Percentiles rank a stretch among this genome's conserved stretches.
These are phyloP conservation scores for Drosophila tripunctata DNA, from an alignment of 2,888 invertebrate species.

Conservation along the genomic window DNA sequence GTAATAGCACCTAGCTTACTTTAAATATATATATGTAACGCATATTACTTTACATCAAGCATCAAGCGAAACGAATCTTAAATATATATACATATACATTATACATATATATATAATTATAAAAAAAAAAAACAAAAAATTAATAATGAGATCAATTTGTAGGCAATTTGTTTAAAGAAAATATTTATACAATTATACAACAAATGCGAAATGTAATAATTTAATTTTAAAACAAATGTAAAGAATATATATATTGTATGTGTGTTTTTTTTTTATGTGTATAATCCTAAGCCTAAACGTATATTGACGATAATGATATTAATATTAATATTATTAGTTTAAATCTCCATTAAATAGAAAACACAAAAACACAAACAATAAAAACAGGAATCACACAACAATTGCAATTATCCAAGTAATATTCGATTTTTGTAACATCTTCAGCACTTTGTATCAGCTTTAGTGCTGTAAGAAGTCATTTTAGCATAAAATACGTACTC, in stretches of 20 bases:
- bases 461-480: slow-evolving; percentile 43
- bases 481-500: slow-evolving; percentile 31
- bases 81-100: slow-evolving; percentile 18
- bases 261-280: slow-evolving; percentile 57
- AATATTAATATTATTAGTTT: slow-evolving; percentile 36
- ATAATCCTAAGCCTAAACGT: slow-evolving; percentile 44
- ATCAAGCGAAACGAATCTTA: slow-evolving; percentile 64
- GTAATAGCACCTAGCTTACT: slow-evolving; percentile 72
- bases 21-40: slow-evolving; percentile 63
- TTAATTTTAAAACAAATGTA: slow-evolving; percentile 58
- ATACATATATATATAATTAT: neutral
- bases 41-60: slow-evolving; percentile 70
- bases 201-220: slow-evolving; percentile 39
- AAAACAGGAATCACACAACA: neutral
- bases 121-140: slow-evolving; percentile 20
- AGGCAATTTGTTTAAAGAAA: slow-evolving; percentile 68
- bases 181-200: slow-evolving; percentile 71
- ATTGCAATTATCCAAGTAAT: slow-evolving; percentile 11
- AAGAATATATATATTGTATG: no score
- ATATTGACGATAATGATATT: slow-evolving; percentile 36
- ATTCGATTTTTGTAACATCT: slow-evolving; percentile 42
- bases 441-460: slow-evolving; percentile 35
- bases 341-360: slow-evolving; percentile 17
- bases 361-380: neutral
- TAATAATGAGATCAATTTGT: slow-evolving; percentile 39